A percentile compares a stretch with the other conserved stretches of the same genome.
phyloP scores from a whole-genome alignment of 1,140 invertebrate species.

The Daktulosphaira vitifoliae region DNA sequence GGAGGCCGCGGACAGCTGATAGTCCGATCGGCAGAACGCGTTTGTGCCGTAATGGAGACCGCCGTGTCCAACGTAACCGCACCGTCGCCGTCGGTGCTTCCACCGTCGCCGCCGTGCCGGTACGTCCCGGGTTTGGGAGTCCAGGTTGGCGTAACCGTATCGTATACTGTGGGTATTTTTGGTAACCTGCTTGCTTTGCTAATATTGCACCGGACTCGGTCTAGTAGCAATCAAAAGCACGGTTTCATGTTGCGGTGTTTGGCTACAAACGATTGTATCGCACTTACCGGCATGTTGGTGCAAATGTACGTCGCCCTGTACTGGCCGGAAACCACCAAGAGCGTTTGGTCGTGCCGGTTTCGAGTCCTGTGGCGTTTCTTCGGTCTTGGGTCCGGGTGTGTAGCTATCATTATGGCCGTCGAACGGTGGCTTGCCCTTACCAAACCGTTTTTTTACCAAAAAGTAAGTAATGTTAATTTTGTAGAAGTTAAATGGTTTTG shows the following conservation, averaged over 20 bases:
- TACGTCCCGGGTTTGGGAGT: conserved; percentile 40
- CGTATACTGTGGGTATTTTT: conserved; percentile 51
- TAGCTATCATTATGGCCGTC: conserved; percentile 75
- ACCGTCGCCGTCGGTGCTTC: too few relatives aligned
- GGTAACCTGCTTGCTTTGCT: conserved; percentile 54
- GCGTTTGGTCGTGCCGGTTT: conserved; percentile 52
- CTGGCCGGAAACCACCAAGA: conserved; percentile 41
- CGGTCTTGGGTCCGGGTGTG: conserved; percentile 74
- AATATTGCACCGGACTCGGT: conserved; percentile 47
- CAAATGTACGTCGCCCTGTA: conserved; percentile 53
- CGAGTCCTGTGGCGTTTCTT: conserved; percentile 68
- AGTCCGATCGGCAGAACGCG: too few relatives aligned
- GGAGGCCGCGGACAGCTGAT: neutral
- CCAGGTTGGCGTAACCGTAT: conserved; percentile 48
- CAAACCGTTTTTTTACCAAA: conserved; percentile 78
- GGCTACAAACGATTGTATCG: conserved; percentile 68
- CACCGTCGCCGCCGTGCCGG: conserved; percentile 40
- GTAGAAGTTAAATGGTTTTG: too few relatives aligned
- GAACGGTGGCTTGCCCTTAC: conserved; percentile 77
- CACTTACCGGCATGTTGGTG: conserved; percentile 48
- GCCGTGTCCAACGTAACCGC: too few relatives aligned
- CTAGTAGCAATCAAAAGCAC: conserved; percentile 63
- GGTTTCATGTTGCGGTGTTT: conserved; percentile 68
- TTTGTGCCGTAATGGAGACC: too few relatives aligned
- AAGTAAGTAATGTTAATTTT: conserved; percentile 54